phyloP scores from a whole-genome alignment of 2,888 invertebrate genomes.

The Macrostomum cliftonense region DNA sequence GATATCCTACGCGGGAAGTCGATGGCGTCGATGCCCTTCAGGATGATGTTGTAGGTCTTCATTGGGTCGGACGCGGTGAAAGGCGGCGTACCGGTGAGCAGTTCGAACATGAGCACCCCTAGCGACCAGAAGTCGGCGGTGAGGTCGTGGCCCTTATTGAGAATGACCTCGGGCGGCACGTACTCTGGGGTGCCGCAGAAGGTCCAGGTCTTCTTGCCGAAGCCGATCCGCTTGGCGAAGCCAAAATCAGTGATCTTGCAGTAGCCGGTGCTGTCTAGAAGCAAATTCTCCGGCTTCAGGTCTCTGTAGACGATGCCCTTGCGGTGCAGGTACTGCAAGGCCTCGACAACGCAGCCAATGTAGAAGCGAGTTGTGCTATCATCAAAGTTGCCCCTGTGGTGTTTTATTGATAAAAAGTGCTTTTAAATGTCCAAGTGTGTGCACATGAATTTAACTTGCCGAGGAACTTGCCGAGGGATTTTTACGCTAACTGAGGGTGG shows the following conservation, averaged over 20 bases:
- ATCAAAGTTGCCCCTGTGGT: conserved; percentile 21
- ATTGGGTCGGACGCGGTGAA: conserved; percentile 91
- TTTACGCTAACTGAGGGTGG: too few species aligned
- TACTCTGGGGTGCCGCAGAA: conserved; percentile 88
- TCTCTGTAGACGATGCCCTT: conserved; percentile 62
- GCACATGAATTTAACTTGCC: too few species aligned
- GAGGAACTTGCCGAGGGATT: too few species aligned
- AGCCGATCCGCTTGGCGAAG: conserved; percentile 73
- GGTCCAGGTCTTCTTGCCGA: conserved; percentile 91
- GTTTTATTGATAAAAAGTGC: too few species aligned
- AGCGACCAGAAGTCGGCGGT: conserved; percentile 92
- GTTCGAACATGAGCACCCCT: conserved; percentile 92
- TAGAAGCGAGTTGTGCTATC: conserved; percentile 58
- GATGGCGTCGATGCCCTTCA: conserved; percentile 91
- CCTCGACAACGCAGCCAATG: conserved; percentile 74
- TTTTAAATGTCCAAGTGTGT: too few species aligned
- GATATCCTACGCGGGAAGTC: conserved; percentile 87
- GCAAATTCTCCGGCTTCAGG: conserved; percentile 79
- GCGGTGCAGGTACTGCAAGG: conserved; percentile 68
- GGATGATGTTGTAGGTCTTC: conserved; percentile 95
- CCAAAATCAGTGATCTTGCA: conserved; percentile 87
- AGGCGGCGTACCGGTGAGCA: conserved; percentile 72
- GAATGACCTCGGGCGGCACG: conserved; percentile 93
- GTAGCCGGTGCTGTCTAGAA: conserved; percentile 62
- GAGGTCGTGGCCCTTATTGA: conserved; percentile 83